phyloP scores from a whole-genome alignment of 1,140 invertebrate genomes.

The Drosophila cardini region DNA sequence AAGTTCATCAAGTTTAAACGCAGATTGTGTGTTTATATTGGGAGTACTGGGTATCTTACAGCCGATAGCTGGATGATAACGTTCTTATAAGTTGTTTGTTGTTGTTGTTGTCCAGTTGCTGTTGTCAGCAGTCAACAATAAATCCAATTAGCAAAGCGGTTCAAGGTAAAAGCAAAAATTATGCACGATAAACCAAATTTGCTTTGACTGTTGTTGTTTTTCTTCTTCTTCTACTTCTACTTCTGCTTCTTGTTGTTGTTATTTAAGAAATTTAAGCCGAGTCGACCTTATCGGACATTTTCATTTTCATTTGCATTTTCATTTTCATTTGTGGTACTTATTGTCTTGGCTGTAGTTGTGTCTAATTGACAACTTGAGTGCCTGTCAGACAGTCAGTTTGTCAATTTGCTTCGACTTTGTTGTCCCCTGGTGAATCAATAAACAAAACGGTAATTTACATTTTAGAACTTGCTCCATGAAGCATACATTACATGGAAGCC shows the following conservation, averaged over 20 bases:
- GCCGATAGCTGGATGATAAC: too few species aligned
- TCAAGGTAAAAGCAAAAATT: slow-evolving; percentile 70
- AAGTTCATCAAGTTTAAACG: too few species aligned
- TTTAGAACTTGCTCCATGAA: slow-evolving; percentile 43
- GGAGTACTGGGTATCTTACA: too few species aligned
- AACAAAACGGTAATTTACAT: slow-evolving; percentile 63
- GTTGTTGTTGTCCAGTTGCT: slow-evolving; percentile 31
- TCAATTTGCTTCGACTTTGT: background rate
- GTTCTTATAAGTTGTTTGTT: background rate
- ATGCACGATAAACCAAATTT: slow-evolving; percentile 66
- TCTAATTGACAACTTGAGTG: slow-evolving; percentile 67
- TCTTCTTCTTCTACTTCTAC: too few species aligned
- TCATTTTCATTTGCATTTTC: slow-evolving; percentile 39
- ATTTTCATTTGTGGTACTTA: slow-evolving; percentile 33
- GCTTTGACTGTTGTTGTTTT: slow-evolving; percentile 12
- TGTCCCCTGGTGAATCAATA: slow-evolving; percentile 58
- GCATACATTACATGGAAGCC: slow-evolving; percentile 57
- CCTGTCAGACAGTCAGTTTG: slow-evolving; percentile 27
- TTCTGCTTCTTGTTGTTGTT: too few species aligned
- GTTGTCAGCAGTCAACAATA: slow-evolving; percentile 80
- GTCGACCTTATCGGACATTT: slow-evolving; percentile 62
- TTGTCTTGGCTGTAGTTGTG: slow-evolving; percentile 28
- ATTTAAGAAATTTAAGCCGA: slow-evolving; percentile 40
- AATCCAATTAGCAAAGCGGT: slow-evolving; percentile 77
- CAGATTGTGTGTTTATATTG: too few species aligned